Base-by-base conservation (phyloP, 2,113 vertebrate genomes). In the Meriones unguiculatus region DNA sequence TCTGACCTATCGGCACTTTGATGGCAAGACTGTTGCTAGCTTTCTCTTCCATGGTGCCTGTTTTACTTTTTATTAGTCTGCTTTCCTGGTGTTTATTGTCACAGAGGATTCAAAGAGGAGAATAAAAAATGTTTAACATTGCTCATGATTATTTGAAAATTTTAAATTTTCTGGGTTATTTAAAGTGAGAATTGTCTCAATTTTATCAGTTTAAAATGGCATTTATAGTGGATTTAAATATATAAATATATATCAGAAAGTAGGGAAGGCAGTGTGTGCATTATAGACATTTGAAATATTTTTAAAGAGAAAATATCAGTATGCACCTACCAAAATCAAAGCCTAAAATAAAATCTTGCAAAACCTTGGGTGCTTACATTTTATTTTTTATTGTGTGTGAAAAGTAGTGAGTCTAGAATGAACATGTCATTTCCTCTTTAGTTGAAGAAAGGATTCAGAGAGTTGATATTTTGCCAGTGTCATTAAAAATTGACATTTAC, bases 401-500 rank as follows among this genome's bases (percentile, higher is more conserved):
- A 17, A 80, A 73, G 30, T 25, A 72, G 3, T 80, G 25, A 38
- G 12, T 76, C n/a, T 75, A 80, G 18, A 93, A 96, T 67, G 17
- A 87, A 81, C 20, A 28, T 38, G 20, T 62, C 30, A 84, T 24
- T 62, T 95, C 62, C 62, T 87, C 17, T 93, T 96, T 72, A 90
- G 86, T 17, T 64, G 9, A 41, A 75, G 67, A 94, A 96, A 88
- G 22, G 28, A 87, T 82, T 93, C 35, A 91, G 11, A 82, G 41
- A 95, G 65, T 13, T 77, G 17, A 86, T 59, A 82, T 87, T 87
- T 95, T 64, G 64, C 5, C 54, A 14, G 72, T 86, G n/a, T 38
- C 81, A 54, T 65, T 94, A 90, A 95, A 72, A 90, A 11, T 52
- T 84, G 69, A 54, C 59, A 89, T 50, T 93, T 82, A 84, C 41